Percentiles rank a stretch among this genome's conserved stretches.
Evolutionary conservation across 2,113 vertebrate species (phyloP).

Genomic region (Pseudolaguvia tuberculata): DNA sequence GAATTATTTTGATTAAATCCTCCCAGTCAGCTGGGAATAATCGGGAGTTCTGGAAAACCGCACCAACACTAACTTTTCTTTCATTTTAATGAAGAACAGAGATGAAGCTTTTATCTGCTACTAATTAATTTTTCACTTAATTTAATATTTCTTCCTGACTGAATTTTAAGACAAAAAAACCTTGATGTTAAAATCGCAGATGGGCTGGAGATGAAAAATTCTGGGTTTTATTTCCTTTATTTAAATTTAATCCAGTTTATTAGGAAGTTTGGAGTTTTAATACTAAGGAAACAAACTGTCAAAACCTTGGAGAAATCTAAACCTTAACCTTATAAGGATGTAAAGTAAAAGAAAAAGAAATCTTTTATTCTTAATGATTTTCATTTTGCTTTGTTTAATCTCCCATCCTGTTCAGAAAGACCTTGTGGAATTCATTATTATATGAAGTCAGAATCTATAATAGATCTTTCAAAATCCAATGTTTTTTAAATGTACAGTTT

Average conservation of each 20-base stretch:
- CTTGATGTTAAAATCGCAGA: no score
- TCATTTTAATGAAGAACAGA: conserved; percentile 14
- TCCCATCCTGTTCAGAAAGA: not conserved
- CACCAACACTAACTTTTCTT: conserved; percentile 21
- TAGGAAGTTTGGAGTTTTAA: no score
- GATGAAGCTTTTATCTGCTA: conserved; percentile 41
- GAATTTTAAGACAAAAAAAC: no score
- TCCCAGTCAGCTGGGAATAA: conserved; percentile 20
- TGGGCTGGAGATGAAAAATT: no score
- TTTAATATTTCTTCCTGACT: conserved; percentile 24
- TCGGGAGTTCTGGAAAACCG: conserved; percentile 31
- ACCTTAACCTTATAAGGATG: no score
- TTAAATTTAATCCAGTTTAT: no score
- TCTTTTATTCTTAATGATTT: not conserved
- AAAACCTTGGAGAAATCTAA: conserved; percentile 18
- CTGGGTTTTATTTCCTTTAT: no score
- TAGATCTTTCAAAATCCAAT: conserved; percentile 27
- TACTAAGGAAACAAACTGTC: not conserved
- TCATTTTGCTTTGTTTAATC: no score
- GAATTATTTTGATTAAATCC: conserved; percentile 9
- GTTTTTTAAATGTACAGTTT: no score
- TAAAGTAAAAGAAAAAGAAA: no score
- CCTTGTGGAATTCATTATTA: conserved; percentile 41
- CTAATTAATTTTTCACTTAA: conserved; percentile 46
- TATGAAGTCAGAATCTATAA: conserved; percentile 34